Conservation (phyloP, 2,888 invertebrate species). For the Bugula neritina region DNA sequence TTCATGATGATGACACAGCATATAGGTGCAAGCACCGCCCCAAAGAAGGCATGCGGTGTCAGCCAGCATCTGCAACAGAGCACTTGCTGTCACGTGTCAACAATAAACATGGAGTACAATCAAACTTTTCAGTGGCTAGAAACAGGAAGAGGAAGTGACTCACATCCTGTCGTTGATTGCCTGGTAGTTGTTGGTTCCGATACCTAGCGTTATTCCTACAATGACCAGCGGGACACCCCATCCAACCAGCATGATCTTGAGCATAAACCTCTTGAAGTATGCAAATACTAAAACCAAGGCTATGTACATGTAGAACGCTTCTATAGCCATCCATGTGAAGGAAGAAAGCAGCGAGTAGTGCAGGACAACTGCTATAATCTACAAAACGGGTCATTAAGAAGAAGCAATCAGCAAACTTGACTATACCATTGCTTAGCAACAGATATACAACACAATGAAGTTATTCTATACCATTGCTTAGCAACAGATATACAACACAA, state of each 20-base stretch:
- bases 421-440: too few species aligned
- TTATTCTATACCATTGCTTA: too few species aligned
- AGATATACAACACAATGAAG: too few species aligned
- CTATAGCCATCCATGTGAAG: conserved; percentile 55
- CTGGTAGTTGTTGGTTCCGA: conserved; percentile 47
- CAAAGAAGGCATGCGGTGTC: conserved; percentile 39
- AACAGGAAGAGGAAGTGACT: conserved; percentile 32
- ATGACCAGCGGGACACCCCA: conserved; percentile 55
- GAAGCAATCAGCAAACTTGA: too few species aligned
- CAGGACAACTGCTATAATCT: conserved; percentile 49
- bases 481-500: too few species aligned
- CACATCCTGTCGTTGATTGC: conserved; percentile 47
- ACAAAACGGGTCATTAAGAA: conserved; percentile 27
- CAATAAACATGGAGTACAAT: neutral
- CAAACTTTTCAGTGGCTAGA: neutral
- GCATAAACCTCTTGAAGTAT: conserved; percentile 54
- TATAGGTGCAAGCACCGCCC: conserved; percentile 48
- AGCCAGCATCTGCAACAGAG: conserved; percentile 43
- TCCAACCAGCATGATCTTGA: conserved; percentile 54
- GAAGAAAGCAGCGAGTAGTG: conserved; percentile 56
- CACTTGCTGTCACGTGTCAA: neutral
- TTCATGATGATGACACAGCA: conserved; percentile 52
- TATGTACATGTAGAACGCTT: conserved; percentile 57
- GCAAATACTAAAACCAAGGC: conserved; percentile 57
- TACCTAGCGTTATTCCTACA: conserved; percentile 47